Percentiles rank a stretch among this genome's conserved stretches.
phyloP scores from a whole-genome alignment of 2,113 vertebrate species.

The Uropsilus gracilis region DNA sequence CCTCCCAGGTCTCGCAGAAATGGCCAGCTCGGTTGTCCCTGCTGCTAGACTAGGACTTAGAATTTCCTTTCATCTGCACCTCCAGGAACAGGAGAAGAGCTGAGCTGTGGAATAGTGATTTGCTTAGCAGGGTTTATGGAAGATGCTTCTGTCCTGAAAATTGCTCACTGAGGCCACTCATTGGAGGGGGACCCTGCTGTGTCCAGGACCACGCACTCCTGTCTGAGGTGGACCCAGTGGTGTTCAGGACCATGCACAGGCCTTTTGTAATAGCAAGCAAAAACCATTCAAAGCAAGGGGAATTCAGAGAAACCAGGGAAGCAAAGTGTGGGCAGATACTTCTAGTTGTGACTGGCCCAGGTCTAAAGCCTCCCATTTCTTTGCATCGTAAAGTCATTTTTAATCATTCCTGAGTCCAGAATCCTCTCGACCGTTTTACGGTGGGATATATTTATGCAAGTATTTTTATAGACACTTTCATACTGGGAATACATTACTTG shows the following conservation, averaged over 20 bases:
- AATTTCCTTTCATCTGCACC: neutral
- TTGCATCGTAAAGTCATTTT: neutral
- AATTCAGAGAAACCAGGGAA: neutral
- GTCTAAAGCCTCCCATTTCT: no score
- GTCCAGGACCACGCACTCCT: neutral
- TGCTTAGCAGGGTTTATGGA: neutral
- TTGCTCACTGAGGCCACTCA: neutral
- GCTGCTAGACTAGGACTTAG: neutral
- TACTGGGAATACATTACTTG: constrained; percentile 56
- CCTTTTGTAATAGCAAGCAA: neutral
- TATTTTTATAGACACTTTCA: constrained; percentile 54
- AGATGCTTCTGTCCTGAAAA: neutral
- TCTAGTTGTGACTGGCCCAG: neutral
- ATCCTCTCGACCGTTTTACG: constrained; percentile 50
- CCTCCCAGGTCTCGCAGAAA: neutral
- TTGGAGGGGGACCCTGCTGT: neutral
- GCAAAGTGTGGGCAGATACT: neutral
- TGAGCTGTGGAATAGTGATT: neutral
- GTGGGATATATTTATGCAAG: constrained; percentile 57
- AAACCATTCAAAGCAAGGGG: neutral
- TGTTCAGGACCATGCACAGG: neutral
- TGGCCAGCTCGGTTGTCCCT: neutral
- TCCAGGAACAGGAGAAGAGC: neutral
- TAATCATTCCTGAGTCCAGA: neutral
- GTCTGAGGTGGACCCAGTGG: neutral